Conservation (phyloP, 2,797 vertebrate species). For the Chaetophractus vellerosus region DNA sequence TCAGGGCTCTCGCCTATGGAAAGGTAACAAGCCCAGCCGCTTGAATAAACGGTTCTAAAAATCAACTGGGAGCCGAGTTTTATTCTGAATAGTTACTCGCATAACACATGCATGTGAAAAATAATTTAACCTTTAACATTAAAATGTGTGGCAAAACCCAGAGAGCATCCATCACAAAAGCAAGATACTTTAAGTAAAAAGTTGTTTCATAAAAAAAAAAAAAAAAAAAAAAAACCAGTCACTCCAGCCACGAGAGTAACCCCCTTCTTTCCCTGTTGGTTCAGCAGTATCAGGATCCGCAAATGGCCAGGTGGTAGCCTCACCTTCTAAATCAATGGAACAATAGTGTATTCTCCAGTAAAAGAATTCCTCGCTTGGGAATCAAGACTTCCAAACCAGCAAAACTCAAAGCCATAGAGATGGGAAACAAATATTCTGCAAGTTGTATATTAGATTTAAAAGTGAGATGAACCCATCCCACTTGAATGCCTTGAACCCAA, state of each 20-base stretch:
- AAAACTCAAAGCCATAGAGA: neutral
- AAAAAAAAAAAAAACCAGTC: neutral
- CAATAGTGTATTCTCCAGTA: neutral
- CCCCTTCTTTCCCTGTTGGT: neutral
- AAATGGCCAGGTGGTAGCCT: neutral
- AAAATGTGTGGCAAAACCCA: too few species aligned
- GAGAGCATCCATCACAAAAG: too few species aligned
- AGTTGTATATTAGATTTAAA: neutral
- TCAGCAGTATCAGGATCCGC: neutral
- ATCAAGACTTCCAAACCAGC: slow-evolving; percentile 18
- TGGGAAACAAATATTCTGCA: neutral
- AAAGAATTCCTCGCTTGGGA: neutral
- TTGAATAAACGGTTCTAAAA: too few species aligned
- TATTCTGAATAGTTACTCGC: too few species aligned
- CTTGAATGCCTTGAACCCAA: neutral
- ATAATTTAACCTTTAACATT: too few species aligned
- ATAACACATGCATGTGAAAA: too few species aligned
- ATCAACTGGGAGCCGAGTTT: too few species aligned
- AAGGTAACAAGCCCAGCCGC: too few species aligned
- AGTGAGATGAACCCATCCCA: neutral
- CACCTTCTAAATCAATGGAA: slow-evolving; percentile 35
- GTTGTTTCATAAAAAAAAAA: too few species aligned
- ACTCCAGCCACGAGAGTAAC: neutral
- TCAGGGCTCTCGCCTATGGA: too few species aligned
- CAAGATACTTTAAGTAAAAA: too few species aligned